Evolutionary conservation across 2,797 vertebrate genomes (phyloP), one percentile per base, ranked within the genome.

Genomic region (Epinephelus malabaricus): DNA sequence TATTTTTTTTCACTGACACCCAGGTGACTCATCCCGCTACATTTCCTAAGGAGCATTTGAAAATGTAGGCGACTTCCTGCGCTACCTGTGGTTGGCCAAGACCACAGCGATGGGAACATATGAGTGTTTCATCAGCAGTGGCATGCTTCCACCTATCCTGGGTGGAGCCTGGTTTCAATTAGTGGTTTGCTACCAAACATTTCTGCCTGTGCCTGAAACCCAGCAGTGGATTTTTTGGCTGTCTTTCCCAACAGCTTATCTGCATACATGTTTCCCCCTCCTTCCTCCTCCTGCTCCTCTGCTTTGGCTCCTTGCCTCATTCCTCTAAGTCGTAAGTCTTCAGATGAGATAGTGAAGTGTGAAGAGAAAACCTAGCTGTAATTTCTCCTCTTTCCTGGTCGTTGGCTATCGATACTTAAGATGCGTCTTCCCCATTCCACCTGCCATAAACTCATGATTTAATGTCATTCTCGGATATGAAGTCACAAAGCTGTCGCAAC

Each of bases 251-350:
- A 61, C 53, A 25, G 27, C 74, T 27, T 59, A 76, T 51, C 59
- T 1, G 12, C 69, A n/a, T 76, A 15, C 53, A 73, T 79, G n/a
- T 60, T 30, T 21, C 34, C 6, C 5, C 21, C 10, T 3, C 43
- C 47, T 77, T 54, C 69, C 63, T 60, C 27, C 62, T 78, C 54
- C 59, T 76, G 3, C 21, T 69, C 43, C n/a, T 75, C 72, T 46
- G 40, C 64, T 68, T 74, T 49, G 17, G 69, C 46, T 76, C 34
- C 25, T 54, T 81, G 47, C 76, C 81, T 89, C 79, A 79, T 88
- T 88, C 74, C 73, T 87, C 55, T 85, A 83, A 87, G 82, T 93
- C 90, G 91, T 84, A 90, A 84, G 88, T 76, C 78, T 84, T 81
- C n/a, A 84, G 62, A 84, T 85, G 60, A 90, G 75, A 83, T 71